Percentiles rank a stretch among this genome's conserved stretches.
phyloP scores from a whole-genome alignment of 2,113 vertebrate genomes.

The Rhineura floridana region DNA sequence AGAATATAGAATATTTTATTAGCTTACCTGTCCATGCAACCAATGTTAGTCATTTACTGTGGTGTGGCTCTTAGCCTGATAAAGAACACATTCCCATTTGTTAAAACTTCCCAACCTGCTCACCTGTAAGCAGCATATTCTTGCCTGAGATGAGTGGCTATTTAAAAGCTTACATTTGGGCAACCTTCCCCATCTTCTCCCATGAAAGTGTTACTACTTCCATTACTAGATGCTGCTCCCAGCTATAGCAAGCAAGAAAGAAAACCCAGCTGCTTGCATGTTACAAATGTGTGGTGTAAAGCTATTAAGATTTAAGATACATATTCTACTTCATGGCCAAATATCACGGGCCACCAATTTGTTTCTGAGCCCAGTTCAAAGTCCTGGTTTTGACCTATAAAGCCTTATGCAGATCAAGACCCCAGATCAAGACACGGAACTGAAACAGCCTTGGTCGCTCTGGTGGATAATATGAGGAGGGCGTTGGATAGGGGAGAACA shows the following conservation, averaged over 20 bases:
- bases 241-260: neutral
- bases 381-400: no score
- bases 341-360: neutral
- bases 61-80: neutral
- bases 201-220: neutral
- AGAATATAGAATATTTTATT: no score
- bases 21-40: neutral
- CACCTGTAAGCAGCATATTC: neutral
- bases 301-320: neutral
- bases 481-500: no score
- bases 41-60: neutral
- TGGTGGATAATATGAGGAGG: no score
- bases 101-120: neutral
- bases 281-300: neutral
- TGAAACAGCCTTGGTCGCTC: no score
- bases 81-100: neutral
- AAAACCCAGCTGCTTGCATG: neutral
- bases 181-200: neutral
- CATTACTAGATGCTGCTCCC: neutral
- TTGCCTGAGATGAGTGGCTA: neutral
- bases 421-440: no score
- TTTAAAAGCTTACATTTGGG: neutral
- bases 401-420: no score
- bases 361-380: no score
- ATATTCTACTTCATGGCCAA: neutral